phyloP scores from a whole-genome alignment of 30 jellyfish, hydroid and myxozoan species.

The Aurelia aurita region DNA sequence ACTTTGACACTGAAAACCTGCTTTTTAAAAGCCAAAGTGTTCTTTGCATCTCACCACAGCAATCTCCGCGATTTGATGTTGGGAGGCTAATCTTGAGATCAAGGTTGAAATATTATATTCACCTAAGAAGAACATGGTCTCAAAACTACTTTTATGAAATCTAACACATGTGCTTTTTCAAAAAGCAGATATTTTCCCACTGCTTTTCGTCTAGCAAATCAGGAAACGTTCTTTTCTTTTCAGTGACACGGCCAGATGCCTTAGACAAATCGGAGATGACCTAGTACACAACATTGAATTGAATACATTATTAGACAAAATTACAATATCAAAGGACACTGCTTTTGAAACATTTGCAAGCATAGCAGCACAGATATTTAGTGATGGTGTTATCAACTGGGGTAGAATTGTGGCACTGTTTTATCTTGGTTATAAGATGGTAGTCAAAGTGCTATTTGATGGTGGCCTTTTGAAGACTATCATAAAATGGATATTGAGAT shows the following conservation, averaged over 20 bases:
- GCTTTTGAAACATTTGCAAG: slow-evolving; percentile 83
- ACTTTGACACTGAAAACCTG: too few relatives aligned
- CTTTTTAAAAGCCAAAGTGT: too few relatives aligned
- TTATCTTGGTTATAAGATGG: slow-evolving; percentile 85
- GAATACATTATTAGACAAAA: slow-evolving; percentile 45
- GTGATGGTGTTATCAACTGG: slow-evolving; percentile 97
- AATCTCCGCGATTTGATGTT: too few relatives aligned
- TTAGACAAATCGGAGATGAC: slow-evolving; percentile 93
- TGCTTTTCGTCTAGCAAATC: neutral
- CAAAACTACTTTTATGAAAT: too few relatives aligned
- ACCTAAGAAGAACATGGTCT: too few relatives aligned
- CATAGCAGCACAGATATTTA: slow-evolving; percentile 81
- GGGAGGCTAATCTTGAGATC: too few relatives aligned
- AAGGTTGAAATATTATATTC: too few relatives aligned
- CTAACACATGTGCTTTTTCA: too few relatives aligned
- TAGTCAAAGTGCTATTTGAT: slow-evolving; percentile 65
- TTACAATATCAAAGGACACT: slow-evolving; percentile 69
- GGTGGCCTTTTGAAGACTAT: slow-evolving; percentile 61
- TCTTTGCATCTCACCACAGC: too few relatives aligned
- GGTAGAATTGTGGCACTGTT: slow-evolving; percentile 88
- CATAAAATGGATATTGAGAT: slow-evolving; percentile 77
- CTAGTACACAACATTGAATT: slow-evolving; percentile 41
- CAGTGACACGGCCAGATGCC: slow-evolving; percentile 81
- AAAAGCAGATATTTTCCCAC: too few relatives aligned
- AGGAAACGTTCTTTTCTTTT: neutral